These are phyloP conservation scores for Hypena proboscidalis DNA, from an alignment of 2,888 invertebrate species.

Conservation along the genomic window DNA sequence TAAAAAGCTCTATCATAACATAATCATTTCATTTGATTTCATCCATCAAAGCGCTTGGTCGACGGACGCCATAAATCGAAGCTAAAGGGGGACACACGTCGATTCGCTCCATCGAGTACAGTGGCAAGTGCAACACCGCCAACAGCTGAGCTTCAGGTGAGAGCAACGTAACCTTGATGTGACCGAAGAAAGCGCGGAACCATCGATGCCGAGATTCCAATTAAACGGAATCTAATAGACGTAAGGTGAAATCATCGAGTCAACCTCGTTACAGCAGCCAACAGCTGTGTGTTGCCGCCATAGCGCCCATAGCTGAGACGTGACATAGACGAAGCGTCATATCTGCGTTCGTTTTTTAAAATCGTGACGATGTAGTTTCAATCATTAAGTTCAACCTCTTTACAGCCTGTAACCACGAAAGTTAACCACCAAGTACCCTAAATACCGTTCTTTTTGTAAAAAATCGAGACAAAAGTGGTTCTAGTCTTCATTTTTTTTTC, in stretches of 20 bases:
- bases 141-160: constrained; percentile 57
- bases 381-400: constrained; percentile 40
- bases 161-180: constrained; percentile 73
- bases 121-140: constrained; percentile 38
- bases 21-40: no score
- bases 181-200: constrained; percentile 76
- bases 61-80: no score
- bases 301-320: no score
- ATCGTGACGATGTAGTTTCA: no score
- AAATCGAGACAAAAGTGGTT: constrained; percentile 16
- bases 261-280: constrained; percentile 48
- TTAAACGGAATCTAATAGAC: constrained; percentile 64
- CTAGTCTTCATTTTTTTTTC: constrained; percentile 10
- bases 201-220: constrained; percentile 62
- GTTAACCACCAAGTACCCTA: no score
- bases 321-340: constrained; percentile 31
- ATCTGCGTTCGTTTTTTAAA: constrained; percentile 32
- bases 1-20: no score
- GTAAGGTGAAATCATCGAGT: constrained; percentile 57
- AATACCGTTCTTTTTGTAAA: constrained; percentile 31
- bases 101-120: constrained; percentile 49
- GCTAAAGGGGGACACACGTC: constrained; percentile 56
- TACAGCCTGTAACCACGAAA: no score
- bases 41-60: no score
- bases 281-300: constrained; percentile 2